These are phyloP conservation scores for Asobara japonica DNA, from an alignment of 1,140 invertebrate genomes.

Conservation along the genomic window DNA sequence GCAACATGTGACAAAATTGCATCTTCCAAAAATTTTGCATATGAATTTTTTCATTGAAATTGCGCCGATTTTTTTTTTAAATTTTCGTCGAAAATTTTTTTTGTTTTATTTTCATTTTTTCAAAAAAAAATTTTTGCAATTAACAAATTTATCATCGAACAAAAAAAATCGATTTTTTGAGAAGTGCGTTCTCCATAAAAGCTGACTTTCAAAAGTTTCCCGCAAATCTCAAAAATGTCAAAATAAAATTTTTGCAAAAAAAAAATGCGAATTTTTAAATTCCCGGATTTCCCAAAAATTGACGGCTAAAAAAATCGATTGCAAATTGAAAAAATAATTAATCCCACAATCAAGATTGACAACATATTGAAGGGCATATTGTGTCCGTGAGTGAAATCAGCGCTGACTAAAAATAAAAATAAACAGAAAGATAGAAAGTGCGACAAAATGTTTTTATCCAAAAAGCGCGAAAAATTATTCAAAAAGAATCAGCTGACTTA, in stretches of 20 bases:
- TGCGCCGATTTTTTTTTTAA: too few relatives aligned
- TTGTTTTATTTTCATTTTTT: neutral
- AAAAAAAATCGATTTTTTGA: too few relatives aligned
- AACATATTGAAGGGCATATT: conserved; percentile 9
- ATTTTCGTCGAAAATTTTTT: neutral
- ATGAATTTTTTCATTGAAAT: too few relatives aligned
- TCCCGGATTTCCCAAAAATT: too few relatives aligned
- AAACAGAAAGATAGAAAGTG: neutral
- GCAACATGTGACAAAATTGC: too few relatives aligned
- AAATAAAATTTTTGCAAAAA: neutral
- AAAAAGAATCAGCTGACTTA: too few relatives aligned
- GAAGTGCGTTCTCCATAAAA: too few relatives aligned
- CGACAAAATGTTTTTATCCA: too few relatives aligned
- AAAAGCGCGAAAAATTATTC: neutral
- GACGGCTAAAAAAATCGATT: neutral
- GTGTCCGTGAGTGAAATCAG: neutral
- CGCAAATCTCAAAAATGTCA: neutral
- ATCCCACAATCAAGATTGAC: neutral
- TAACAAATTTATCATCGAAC: too few relatives aligned
- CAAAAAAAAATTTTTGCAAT: neutral
- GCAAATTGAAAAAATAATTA: neutral
- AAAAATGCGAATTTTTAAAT: too few relatives aligned
- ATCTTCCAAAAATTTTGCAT: too few relatives aligned
- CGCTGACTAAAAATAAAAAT: neutral
- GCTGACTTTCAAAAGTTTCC: too few relatives aligned